Conservation (phyloP, 2,888 invertebrate genomes). For the Drosophila sordidapex region DNA sequence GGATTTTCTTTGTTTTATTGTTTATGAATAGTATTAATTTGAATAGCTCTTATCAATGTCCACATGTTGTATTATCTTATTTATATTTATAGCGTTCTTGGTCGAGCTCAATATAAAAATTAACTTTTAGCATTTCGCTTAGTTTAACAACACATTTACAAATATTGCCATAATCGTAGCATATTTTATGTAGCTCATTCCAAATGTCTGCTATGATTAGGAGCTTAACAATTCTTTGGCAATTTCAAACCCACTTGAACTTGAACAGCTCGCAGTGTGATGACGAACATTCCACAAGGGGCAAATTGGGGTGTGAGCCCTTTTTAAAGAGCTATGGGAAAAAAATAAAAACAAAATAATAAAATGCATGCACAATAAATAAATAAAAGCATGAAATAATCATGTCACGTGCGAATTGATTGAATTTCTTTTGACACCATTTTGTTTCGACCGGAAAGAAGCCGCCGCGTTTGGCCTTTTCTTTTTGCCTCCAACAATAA, state of each 20-base stretch:
- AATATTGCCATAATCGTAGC: background rate
- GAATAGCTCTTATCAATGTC: background rate
- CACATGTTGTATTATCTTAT: background rate
- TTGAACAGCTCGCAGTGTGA: conserved; percentile 16
- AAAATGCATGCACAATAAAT: conserved; percentile 71
- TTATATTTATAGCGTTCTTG: background rate
- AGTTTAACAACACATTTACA: background rate
- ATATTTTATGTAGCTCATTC: conserved; percentile 11
- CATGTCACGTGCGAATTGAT: conserved; percentile 83
- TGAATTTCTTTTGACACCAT: conserved; percentile 74
- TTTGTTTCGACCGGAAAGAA: conserved; percentile 51
- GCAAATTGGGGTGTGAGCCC: conserved; percentile 13
- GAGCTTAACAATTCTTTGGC: background rate
- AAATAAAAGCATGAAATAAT: conserved; percentile 78
- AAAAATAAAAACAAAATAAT: conserved; percentile 37
- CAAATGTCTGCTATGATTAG: conserved; percentile 3
- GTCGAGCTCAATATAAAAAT: background rate
- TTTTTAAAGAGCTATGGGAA: conserved; percentile 33
- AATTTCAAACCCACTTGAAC: conserved; percentile 9
- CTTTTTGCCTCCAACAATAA: background rate
- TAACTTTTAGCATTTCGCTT: background rate
- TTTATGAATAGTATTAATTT: background rate
- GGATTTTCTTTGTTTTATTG: background rate
- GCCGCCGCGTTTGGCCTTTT: conserved; percentile 25
- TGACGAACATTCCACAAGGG: conserved; percentile 18